Evolutionary conservation across 2,888 invertebrate genomes (phyloP).

Genomic region (Dynastes hyllus): DNA sequence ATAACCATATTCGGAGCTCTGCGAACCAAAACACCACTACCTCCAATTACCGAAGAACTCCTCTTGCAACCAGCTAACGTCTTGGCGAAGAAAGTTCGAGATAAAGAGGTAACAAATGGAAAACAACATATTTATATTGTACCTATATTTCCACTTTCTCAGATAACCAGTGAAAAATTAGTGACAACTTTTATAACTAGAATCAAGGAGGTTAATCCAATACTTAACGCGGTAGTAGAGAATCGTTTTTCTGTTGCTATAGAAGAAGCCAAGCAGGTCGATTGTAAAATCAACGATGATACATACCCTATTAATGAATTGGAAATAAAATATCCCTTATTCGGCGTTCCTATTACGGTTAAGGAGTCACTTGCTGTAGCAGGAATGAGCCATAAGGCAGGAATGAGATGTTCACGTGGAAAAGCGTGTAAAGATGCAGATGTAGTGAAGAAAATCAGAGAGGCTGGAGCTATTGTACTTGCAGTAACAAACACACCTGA

Average conservation of each 20-base stretch:
- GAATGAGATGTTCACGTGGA: conserved; percentile 57
- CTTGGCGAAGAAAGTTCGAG: conserved; percentile 82
- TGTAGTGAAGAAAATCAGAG: conserved; percentile 79
- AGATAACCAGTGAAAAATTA: conserved; percentile 70
- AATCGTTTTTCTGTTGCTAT: conserved; percentile 85
- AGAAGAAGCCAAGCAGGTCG: conserved; percentile 82
- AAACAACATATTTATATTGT: neutral
- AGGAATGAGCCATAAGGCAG: conserved; percentile 56
- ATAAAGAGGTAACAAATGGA: conserved; percentile 74
- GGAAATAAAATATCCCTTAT: conserved; percentile 80
- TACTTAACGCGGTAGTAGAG: conserved; percentile 87
- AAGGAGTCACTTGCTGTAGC: conserved; percentile 87
- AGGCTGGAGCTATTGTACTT: conserved; percentile 91
- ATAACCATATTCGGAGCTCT: neutral
- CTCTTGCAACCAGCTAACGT: conserved; percentile 81
- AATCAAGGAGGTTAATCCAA: conserved; percentile 84
- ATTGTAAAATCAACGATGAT: conserved; percentile 74
- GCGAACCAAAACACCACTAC: conserved; percentile 1
- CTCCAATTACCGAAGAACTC: conserved; percentile 63
- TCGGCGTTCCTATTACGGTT: conserved; percentile 90
- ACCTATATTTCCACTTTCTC: conserved; percentile 59
- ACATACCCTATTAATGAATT: conserved; percentile 74
- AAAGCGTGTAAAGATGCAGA: conserved; percentile 79
- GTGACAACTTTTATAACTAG: conserved; percentile 83
- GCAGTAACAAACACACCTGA: conserved; percentile 95